Evolutionary conservation across 2,113 vertebrate genomes (phyloP), one percentile per base, ranked within the genome.

Genomic region (Sprattus sprattus): DNA sequence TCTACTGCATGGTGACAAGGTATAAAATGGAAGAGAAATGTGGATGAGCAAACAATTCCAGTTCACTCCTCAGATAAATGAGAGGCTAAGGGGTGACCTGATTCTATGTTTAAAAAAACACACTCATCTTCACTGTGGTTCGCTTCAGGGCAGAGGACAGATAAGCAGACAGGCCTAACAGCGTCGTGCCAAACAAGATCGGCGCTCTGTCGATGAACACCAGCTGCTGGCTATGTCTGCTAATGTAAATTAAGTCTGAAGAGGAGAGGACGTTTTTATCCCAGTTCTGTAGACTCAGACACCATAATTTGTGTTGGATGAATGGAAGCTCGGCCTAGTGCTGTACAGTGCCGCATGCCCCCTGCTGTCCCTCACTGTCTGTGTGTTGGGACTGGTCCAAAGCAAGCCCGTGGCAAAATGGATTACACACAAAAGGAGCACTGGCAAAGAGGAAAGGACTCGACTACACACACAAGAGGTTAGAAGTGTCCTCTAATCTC

Each of bases 371-470:
- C 64, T 71, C 28, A 13, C 25, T 78, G 39, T 39, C 39, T 39
- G 39, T 39, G 71, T 32, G 71, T 39, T 78, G 71, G 88, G 89
- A 89, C 87, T 50, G 64, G 88, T 86, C 50, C 71, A 49, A 3
- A 52, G 60, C 85, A 80, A 85, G 57, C 81, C 85, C n/a, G 49
- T 84, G 86, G 86, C 88, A 90, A 90, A 90, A 86, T 78, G 88
- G 91, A 92, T 94, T 91, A 92, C 83, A 86, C 13, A 71, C 84
- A 91, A 90, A 92, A 89, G 86, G 89, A 52, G 64, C 71, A 32
- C 86, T 86, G 84, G 90, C 83, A 20, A 22, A 49, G 81, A 85
- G 87, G 81, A 85, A 49, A 86, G 87, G 85, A 83, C 81, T 89
- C 84, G 89, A 90, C 90, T 90, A 89, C 71, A 39, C 49, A 54